Conservation (phyloP, 2,113 vertebrate species). For the Apeltes quadracus region DNA sequence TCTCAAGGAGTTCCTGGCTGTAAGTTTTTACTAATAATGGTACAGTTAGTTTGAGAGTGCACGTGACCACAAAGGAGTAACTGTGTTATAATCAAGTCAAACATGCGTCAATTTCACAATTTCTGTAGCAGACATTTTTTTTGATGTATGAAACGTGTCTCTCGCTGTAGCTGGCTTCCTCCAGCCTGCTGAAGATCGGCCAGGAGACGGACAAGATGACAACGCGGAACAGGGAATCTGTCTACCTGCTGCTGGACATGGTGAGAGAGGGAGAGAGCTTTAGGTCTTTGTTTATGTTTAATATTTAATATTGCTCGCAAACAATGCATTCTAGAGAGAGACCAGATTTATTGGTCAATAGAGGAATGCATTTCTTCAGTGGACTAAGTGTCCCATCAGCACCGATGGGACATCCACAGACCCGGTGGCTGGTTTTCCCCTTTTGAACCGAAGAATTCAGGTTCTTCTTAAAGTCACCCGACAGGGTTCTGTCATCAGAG, state of each 20-base stretch:
- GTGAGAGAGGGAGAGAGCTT: constrained; percentile 74
- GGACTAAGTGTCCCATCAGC: no score
- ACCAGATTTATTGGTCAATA: no score
- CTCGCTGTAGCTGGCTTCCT: constrained; percentile 89
- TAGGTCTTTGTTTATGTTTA: no score
- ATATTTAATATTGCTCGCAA: no score
- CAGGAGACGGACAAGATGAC: constrained; percentile 99
- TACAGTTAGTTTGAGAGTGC: background rate
- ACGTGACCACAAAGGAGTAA: background rate
- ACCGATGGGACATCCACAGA: no score
- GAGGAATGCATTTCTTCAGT: no score
- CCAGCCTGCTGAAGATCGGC: constrained; percentile 97
- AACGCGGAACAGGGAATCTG: constrained; percentile 96
- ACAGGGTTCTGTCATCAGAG: no score
- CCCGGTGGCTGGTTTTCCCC: no score
- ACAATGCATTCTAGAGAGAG: no score
- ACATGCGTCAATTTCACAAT: background rate
- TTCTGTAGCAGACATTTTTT: background rate
- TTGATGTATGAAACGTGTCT: background rate
- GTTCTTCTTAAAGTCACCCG: background rate
- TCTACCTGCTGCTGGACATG: constrained; percentile 98
- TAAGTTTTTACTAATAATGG: constrained; percentile 59
- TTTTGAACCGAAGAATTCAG: no score
- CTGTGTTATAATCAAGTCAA: background rate
- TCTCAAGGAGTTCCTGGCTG: constrained; percentile 97